phyloP scores from a whole-genome alignment of 1,140 invertebrate species.

The Maconellicoccus hirsutus region DNA sequence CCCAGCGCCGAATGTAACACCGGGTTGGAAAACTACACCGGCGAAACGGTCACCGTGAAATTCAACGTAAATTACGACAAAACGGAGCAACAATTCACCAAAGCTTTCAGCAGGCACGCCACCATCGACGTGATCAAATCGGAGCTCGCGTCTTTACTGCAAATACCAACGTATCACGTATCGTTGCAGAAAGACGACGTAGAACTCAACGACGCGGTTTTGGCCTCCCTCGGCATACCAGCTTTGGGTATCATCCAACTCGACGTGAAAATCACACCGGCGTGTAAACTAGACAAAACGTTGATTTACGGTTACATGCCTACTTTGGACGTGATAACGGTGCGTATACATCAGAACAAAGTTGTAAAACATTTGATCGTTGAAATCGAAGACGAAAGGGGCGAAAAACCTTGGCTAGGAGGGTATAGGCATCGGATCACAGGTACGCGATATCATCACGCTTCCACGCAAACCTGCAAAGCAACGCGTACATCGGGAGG shows the following conservation, averaged over 20 bases:
- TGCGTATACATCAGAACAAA: constrained; percentile 1
- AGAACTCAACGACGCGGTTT: constrained; percentile 15
- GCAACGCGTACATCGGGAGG: neutral
- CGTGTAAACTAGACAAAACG: neutral
- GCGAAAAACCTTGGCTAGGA: constrained; percentile 28
- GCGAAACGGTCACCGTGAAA: constrained; percentile 28
- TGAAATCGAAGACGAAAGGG: constrained; percentile 28
- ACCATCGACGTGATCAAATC: constrained; percentile 24
- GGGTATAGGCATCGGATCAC: constrained; percentile 27
- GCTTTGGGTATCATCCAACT: constrained; percentile 28
- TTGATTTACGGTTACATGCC: constrained; percentile 26
- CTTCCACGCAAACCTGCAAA: constrained; percentile 26
- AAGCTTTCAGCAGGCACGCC: constrained; percentile 25
- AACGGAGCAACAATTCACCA: constrained; percentile 23
- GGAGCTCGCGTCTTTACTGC: constrained; percentile 15
- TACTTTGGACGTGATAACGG: constrained; percentile 29
- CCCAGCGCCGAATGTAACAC: no score
- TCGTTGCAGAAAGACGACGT: neutral
- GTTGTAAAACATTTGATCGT: constrained; percentile 24
- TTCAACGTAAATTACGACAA: constrained; percentile 24
- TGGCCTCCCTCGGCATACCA: constrained; percentile 27
- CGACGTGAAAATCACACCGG: constrained; percentile 1
- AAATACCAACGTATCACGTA: constrained; percentile 20
- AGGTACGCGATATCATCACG: constrained; percentile 27
- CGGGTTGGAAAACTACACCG: constrained; percentile 17